Evolutionary conservation across 2,113 vertebrate genomes (phyloP), one percentile per base, ranked within the genome.

Genomic region (Lophochroa leadbeateri): DNA sequence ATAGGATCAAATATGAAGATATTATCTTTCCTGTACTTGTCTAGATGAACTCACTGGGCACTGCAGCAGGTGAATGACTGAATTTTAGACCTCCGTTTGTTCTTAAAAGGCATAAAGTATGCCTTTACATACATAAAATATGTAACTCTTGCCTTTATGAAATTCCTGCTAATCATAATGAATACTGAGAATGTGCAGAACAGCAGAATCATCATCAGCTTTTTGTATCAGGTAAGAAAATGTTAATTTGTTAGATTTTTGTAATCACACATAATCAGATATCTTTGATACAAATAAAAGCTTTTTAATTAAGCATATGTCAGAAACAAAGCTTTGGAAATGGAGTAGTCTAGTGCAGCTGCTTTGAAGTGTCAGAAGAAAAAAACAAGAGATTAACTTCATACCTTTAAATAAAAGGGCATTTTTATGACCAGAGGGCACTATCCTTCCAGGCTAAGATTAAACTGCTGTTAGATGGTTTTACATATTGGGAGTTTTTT

Each of bases 341-440:
- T 52, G 43, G n/a, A 81, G 35, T 77, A 53, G 25, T 74, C 61
- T 46, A 41, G 9, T 57, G 46, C 44, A 85, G 50, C 33, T 82
- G 37, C 43, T 88, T 88, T 65, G 29, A 83, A 71, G 5, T 31
- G n/a, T 44, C 20, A 6, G 29, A 53, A 71, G 4, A 27, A 68
- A 50, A 33, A 24, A 31, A 1, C 7, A 21, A 39, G 14, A 63
- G 6, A 64, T 63, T 68, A 52, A 55, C 25, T 53, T 71, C 24
- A 63, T 60, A 57, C 49, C 71, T 70, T 44, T 13, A 83, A 83
- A 81, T 84, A 83, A 61, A 25, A 41, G 15, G 71, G 9, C 5
- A 75, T 82, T 94, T 94, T 71, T 90, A 90, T 92, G 97, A 96
- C 96, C 86, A 97, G 97, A 95, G 97, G 97, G 97, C 97, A 94